Conservation (phyloP, 2,888 invertebrate species). For the Blera fallax region DNA sequence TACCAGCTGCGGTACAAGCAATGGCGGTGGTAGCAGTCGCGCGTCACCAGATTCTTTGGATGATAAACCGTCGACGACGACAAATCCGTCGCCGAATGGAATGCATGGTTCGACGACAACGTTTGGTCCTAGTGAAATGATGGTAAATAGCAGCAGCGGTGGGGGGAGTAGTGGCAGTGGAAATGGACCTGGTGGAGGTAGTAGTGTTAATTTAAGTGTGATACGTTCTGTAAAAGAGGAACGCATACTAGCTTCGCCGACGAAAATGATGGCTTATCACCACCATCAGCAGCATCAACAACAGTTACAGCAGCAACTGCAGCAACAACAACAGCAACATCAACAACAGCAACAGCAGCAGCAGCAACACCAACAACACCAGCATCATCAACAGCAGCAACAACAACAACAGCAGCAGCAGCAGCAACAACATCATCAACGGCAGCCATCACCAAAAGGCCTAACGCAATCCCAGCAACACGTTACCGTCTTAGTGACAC, state of each 20-base stretch:
- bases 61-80: constrained; percentile 80
- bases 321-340: constrained; percentile 76
- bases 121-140: constrained; percentile 43
- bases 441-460: constrained; percentile 75
- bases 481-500: constrained; percentile 83
- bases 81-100: constrained; percentile 76
- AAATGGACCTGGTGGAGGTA: constrained; percentile 62
- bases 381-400: constrained; percentile 79
- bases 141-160: constrained; percentile 56
- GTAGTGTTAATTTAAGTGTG: constrained; percentile 78
- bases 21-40: constrained; percentile 79
- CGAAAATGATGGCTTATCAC: constrained; percentile 79
- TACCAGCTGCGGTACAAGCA: constrained; percentile 77
- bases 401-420: constrained; percentile 82
- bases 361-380: constrained; percentile 74
- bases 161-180: constrained; percentile 41
- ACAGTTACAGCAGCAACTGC: constrained; percentile 65
- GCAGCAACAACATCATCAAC: constrained; percentile 80
- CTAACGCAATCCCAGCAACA: constrained; percentile 79
- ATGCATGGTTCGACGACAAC: constrained; percentile 69
- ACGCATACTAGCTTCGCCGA: constrained; percentile 79
- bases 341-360: constrained; percentile 76
- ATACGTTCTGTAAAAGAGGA: constrained; percentile 82
- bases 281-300: constrained; percentile 74
- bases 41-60: constrained; percentile 81